Evolutionary conservation across 2,113 vertebrate genomes (phyloP), one percentile per base, ranked within the genome.

Genomic region (Burhinus oedicnemus): DNA sequence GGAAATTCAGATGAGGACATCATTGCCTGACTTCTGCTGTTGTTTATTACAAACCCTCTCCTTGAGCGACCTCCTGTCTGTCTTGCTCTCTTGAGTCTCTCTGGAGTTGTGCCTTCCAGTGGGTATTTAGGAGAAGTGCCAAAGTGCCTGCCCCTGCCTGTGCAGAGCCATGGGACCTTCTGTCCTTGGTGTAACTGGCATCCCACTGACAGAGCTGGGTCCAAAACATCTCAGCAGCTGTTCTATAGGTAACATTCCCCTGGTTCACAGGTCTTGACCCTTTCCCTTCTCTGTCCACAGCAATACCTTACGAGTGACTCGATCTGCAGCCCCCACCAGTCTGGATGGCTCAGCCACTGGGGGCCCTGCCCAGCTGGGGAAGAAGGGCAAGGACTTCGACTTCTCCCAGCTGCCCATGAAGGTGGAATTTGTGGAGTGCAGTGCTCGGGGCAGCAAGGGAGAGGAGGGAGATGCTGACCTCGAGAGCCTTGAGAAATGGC

Each of bases 401-500:
- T 99, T 99, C 97, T 99, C 98, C 78, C 99, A 99, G 97, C 93
- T 99, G 87, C 97, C 99, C 26, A 94, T 99, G 98, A 99, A 98
- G 92, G 99, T 99, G 97, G 99, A 99, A 96, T 99, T 99, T 9
- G 79, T 99, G 74, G 99, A 99, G 97, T 99, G 99, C 95, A 99
- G 99, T 8, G 99, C 99, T 82, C 98, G 98, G 20, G 98, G 99
- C 47, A 98, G 90, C 69, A 98, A 98, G 91, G 99, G 98, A 12
- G 98, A 99, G 26, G 95, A 98, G 0, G 98, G 98, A 27, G 97
- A 97, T 8, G 99, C 98, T 3, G 98, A 99, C 90, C 95, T 99
- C 4, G 95, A 98, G 78, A 97, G 71, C 86, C 88, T 99, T 4
- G 98, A 99, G 98, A 99, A 97, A 36, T 98, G 98, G 98, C 98